phyloP scores from a whole-genome alignment of 2,888 invertebrate species.

The Ametastegia equiseti region DNA sequence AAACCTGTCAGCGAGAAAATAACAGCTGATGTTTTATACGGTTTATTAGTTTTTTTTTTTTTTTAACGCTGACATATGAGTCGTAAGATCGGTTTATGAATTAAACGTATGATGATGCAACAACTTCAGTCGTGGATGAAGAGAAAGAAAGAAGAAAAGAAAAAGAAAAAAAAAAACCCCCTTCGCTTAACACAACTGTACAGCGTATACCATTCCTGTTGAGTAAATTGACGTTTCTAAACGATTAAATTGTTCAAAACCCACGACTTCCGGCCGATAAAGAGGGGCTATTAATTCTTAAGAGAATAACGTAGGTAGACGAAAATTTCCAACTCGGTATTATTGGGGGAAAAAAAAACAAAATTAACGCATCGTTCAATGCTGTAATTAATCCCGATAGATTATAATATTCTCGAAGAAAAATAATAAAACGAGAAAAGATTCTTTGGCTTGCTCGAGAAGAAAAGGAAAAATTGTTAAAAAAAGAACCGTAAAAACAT shows the following conservation, averaged over 20 bases:
- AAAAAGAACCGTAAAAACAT: too few relatives aligned
- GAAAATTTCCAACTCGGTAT: background rate
- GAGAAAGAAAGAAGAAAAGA: too few relatives aligned
- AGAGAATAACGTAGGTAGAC: background rate
- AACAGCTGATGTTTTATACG: background rate
- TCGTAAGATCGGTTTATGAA: background rate
- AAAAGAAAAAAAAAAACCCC: too few relatives aligned
- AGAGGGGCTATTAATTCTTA: background rate
- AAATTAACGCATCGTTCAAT: background rate
- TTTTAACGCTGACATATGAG: background rate
- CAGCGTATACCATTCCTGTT: constrained; percentile 6
- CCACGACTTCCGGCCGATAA: constrained; percentile 20
- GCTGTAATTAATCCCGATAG: background rate
- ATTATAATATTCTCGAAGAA: background rate
- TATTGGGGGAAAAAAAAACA: background rate
- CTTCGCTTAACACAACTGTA: background rate
- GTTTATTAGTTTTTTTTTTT: too few relatives aligned
- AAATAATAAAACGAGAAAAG: too few relatives aligned
- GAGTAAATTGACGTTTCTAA: constrained; percentile 1
- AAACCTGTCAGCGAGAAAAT: background rate
- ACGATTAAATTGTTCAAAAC: background rate
- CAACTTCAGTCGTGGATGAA: background rate
- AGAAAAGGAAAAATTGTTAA: too few relatives aligned
- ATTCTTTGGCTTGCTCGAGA: too few relatives aligned
- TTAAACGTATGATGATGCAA: background rate